These are phyloP conservation scores for Baronia brevicornis DNA, from an alignment of 2,888 invertebrate species.

Conservation along the genomic window DNA sequence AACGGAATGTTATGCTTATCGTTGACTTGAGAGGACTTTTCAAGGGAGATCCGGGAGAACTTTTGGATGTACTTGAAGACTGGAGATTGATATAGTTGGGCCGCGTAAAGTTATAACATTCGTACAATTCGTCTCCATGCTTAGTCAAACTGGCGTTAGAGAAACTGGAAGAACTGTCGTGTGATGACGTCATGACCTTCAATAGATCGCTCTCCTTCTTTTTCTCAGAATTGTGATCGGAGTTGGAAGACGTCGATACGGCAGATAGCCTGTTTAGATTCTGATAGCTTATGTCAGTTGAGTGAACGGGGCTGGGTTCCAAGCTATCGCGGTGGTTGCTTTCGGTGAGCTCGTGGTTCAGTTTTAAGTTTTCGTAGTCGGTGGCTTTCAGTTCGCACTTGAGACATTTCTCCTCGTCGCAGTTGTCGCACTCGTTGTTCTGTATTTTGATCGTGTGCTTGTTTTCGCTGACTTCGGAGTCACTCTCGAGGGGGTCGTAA, in stretches of 20 bases:
- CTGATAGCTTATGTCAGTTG: conserved; percentile 65
- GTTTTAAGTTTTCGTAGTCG: conserved; percentile 43
- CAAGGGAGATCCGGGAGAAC: conserved; percentile 56
- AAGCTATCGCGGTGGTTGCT: conserved; percentile 38
- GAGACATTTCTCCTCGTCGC: conserved; percentile 52
- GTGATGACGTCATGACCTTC: conserved; percentile 64
- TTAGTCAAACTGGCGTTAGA: conserved; percentile 52
- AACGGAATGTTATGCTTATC: conserved; percentile 82
- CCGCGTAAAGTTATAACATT: conserved; percentile 52
- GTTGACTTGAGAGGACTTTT: conserved; percentile 80
- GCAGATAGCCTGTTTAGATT: conserved; percentile 66
- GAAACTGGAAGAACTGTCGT: conserved; percentile 62
- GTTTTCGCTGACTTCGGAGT: conserved; percentile 59
- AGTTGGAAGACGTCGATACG: conserved; percentile 58
- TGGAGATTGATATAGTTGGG: conserved; percentile 67
- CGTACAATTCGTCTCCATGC: conserved; percentile 50
- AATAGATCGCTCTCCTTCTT: conserved; percentile 35
- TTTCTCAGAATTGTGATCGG: conserved; percentile 39
- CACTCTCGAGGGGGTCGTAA: conserved; percentile 62
- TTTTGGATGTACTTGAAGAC: conserved; percentile 60
- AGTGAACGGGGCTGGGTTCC: conserved; percentile 53
- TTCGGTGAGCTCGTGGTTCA: conserved; percentile 24
- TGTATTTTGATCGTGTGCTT: conserved; percentile 57
- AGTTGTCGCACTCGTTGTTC: conserved; percentile 43
- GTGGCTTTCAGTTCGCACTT: conserved; percentile 62